Conservation (phyloP, 1,140 invertebrate species). For the Diuraphis noxia region DNA sequence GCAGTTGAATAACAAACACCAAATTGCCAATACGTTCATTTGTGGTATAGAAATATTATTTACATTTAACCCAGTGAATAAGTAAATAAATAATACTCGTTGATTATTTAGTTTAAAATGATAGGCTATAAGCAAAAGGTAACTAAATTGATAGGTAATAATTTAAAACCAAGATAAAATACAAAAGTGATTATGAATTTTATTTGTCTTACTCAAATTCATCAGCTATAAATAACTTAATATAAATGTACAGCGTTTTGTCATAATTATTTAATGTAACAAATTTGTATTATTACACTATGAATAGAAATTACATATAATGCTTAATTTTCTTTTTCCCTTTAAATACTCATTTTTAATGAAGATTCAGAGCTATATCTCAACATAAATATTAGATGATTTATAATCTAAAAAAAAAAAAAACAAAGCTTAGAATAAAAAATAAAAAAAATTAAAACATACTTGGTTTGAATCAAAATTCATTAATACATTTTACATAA, state of each 20-base stretch:
- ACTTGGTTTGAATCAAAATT: slow-evolving; percentile 40
- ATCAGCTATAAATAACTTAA: slow-evolving; percentile 43
- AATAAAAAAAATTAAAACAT: slow-evolving; percentile 48
- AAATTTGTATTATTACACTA: slow-evolving; percentile 28
- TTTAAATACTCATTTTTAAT: slow-evolving; percentile 49
- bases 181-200: slow-evolving; percentile 49
- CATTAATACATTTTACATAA: slow-evolving; percentile 45
- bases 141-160: slow-evolving; percentile 46
- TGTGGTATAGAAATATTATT: not conserved
- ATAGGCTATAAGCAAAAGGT: slow-evolving; percentile 14
- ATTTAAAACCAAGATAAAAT: slow-evolving; percentile 42
- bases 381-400: slow-evolving; percentile 52
- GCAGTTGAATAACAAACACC: slow-evolving; percentile 12
- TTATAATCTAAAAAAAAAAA: slow-evolving; percentile 37
- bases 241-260: slow-evolving; percentile 41
- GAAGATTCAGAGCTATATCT: slow-evolving; percentile 37
- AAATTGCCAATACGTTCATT: not conserved
- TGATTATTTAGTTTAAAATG: slow-evolving; percentile 11
- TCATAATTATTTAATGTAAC: slow-evolving; percentile 43
- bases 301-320: slow-evolving; percentile 27
- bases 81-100: slow-evolving; percentile 20
- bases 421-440: slow-evolving; percentile 42
- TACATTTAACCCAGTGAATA: not conserved
- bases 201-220: slow-evolving; percentile 45
- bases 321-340: slow-evolving; percentile 3